Conservation (phyloP, 2,888 invertebrate species). For the Acrobeloides nanus region DNA sequence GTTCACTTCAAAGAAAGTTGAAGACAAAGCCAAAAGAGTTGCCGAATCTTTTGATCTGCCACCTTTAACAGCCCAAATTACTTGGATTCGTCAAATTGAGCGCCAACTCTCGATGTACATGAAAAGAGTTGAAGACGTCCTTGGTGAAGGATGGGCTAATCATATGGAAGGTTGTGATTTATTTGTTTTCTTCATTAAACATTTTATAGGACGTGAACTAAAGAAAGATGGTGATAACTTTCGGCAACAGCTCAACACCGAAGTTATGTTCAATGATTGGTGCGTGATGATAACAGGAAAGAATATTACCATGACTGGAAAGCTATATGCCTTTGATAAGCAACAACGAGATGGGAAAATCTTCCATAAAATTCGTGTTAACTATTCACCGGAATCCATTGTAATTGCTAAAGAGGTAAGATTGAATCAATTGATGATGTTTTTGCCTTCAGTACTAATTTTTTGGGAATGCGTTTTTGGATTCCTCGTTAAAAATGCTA, state of each 20-base stretch:
- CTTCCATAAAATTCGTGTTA: slow-evolving; percentile 75
- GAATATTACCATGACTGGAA: slow-evolving; percentile 20
- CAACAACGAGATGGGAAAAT: slow-evolving; percentile 42
- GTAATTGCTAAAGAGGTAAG: slow-evolving; percentile 87
- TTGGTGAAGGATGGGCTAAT: slow-evolving; percentile 91
- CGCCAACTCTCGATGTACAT: slow-evolving; percentile 90
- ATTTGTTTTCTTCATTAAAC: background rate
- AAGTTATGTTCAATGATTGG: slow-evolving; percentile 98
- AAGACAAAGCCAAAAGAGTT: slow-evolving; percentile 61
- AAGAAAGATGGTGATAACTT: slow-evolving; percentile 98
- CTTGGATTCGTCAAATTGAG: slow-evolving; percentile 94
- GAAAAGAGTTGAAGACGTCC: slow-evolving; percentile 91
- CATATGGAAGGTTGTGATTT: slow-evolving; percentile 86
- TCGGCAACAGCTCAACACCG: slow-evolving; percentile 85
- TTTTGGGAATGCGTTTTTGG: no score
- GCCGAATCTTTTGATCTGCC: slow-evolving; percentile 69
- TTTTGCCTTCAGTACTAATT: no score
- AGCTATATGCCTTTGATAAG: slow-evolving; percentile 28
- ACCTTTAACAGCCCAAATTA: slow-evolving; percentile 92
- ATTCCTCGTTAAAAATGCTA: no score
- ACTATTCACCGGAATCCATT: slow-evolving; percentile 95
- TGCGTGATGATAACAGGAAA: slow-evolving; percentile 62
- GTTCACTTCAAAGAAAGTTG: slow-evolving; percentile 69
- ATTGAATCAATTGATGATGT: slow-evolving; percentile 3
- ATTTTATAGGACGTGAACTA: slow-evolving; percentile 56